phyloP scores from a whole-genome alignment of 2,888 invertebrate genomes.

The Cephus sareptanus region DNA sequence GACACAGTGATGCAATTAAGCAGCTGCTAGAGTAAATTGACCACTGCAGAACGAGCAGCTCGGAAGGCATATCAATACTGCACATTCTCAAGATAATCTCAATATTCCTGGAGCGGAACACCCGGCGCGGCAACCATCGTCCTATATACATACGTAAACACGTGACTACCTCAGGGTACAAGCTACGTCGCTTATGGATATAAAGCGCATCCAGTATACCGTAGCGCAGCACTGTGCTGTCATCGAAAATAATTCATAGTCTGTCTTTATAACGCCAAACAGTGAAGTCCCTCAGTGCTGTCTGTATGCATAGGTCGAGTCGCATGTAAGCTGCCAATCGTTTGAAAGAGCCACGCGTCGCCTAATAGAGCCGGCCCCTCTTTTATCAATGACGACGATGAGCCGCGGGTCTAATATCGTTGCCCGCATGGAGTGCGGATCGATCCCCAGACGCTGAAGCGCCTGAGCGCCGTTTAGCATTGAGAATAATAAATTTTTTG shows the following conservation, averaged over 20 bases:
- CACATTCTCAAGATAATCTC: neutral
- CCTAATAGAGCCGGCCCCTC: constrained; percentile 21
- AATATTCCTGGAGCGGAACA: neutral
- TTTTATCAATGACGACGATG: constrained; percentile 27
- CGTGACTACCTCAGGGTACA: neutral
- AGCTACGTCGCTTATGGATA: neutral
- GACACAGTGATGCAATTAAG: constrained; percentile 43
- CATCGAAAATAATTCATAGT: neutral
- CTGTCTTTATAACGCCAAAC: neutral
- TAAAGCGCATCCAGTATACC: neutral
- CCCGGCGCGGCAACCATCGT: neutral
- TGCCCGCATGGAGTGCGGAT: constrained; percentile 6
- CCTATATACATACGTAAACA: neutral
- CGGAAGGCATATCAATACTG: neutral
- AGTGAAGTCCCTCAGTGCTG: neutral
- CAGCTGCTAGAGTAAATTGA: constrained; percentile 10
- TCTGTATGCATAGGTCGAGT: neutral
- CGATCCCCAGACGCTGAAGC: constrained; percentile 3
- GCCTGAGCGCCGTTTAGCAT: constrained; percentile 9
- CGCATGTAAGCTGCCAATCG: constrained; percentile 9
- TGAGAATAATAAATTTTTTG: neutral
- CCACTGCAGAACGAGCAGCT: neutral
- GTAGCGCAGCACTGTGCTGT: neutral
- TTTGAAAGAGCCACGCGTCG: constrained; percentile 23
- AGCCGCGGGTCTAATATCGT: constrained; percentile 11